Evolutionary conservation across 30 jellyfish, hydroid and myxozoan genomes (phyloP).

Genomic region (Aurelia sp.): DNA sequence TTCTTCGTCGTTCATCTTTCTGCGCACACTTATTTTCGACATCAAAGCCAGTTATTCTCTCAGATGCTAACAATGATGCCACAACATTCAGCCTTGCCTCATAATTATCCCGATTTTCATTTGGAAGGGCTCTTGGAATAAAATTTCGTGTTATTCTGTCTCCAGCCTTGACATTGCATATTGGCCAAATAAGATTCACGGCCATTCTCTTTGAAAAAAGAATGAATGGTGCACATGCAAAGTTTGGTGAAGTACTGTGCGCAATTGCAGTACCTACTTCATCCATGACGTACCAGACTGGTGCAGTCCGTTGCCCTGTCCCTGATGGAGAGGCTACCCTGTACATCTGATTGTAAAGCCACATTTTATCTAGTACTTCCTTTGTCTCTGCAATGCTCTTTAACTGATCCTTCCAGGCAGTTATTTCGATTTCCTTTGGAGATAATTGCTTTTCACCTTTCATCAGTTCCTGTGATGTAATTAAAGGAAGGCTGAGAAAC

Average conservation of each 20-base stretch:
- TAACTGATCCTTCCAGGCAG: slow-evolving; percentile 51
- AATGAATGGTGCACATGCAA: slow-evolving; percentile 78
- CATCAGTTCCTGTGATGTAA: slow-evolving; percentile 62
- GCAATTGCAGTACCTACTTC: slow-evolving; percentile 80
- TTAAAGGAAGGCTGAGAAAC: no score
- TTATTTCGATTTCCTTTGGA: slow-evolving; percentile 59
- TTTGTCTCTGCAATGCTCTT: slow-evolving; percentile 11
- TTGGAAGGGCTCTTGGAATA: slow-evolving; percentile 38
- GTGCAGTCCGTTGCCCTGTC: slow-evolving; percentile 13
- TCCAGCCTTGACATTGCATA: slow-evolving; percentile 62
- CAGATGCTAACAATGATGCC: not conserved
- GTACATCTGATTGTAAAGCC: slow-evolving; percentile 86
- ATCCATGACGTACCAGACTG: slow-evolving; percentile 90
- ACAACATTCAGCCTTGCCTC: slow-evolving; percentile 23
- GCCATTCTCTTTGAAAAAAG: slow-evolving; percentile 40
- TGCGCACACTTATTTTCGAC: not conserved
- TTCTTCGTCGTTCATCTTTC: not conserved
- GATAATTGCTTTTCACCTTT: slow-evolving; percentile 83
- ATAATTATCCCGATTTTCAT: slow-evolving; percentile 40
- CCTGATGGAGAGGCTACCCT: slow-evolving; percentile 33
- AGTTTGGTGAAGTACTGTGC: slow-evolving; percentile 75
- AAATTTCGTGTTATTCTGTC: slow-evolving; percentile 70
- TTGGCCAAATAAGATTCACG: slow-evolving; percentile 79
- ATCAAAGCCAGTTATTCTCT: not conserved
- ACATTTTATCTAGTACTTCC: slow-evolving; percentile 79